Conservation (phyloP, 2,113 vertebrate genomes). For the Scolopax mira region DNA sequence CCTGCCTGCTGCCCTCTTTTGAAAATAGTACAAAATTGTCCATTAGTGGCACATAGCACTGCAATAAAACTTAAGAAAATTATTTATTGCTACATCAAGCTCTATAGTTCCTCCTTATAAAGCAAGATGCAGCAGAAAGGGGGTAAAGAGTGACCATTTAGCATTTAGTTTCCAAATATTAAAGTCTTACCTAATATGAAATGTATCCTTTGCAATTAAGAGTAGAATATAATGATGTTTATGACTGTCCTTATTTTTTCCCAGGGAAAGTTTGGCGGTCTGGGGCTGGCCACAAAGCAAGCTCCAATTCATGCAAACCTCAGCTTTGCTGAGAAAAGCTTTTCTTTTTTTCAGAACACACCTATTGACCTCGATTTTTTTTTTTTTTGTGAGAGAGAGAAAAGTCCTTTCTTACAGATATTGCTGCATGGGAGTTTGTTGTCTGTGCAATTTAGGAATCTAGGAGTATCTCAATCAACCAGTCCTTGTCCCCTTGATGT, state of each 20-base stretch:
- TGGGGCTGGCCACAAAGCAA: neutral
- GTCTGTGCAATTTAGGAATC: neutral
- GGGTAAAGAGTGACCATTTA: slow-evolving; percentile 12
- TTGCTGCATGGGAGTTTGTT: neutral
- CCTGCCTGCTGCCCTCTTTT: neutral
- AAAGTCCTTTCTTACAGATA: neutral
- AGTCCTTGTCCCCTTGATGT: rapidly evolving
- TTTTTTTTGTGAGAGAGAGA: neutral
- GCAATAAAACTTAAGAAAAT: slow-evolving; percentile 45
- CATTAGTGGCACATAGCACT: slow-evolving; percentile 28
- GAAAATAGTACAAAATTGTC: slow-evolving; percentile 10
- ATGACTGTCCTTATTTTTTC: slow-evolving; percentile 21
- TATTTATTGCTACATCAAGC: slow-evolving; percentile 50
- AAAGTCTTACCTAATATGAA: neutral
- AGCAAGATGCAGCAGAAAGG: neutral
- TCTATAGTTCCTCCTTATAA: neutral
- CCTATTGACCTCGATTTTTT: neutral
- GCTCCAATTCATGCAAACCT: neutral
- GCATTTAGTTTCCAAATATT: slow-evolving; percentile 6
- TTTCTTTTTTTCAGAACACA: neutral
- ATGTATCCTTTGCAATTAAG: slow-evolving; percentile 21
- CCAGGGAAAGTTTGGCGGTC: neutral
- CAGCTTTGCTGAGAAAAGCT: neutral
- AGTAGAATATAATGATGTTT: slow-evolving; percentile 48
- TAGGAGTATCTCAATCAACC: neutral